Evolutionary conservation across 2,113 vertebrate species (phyloP).

Genomic region (Tachuris rubrigastra): DNA sequence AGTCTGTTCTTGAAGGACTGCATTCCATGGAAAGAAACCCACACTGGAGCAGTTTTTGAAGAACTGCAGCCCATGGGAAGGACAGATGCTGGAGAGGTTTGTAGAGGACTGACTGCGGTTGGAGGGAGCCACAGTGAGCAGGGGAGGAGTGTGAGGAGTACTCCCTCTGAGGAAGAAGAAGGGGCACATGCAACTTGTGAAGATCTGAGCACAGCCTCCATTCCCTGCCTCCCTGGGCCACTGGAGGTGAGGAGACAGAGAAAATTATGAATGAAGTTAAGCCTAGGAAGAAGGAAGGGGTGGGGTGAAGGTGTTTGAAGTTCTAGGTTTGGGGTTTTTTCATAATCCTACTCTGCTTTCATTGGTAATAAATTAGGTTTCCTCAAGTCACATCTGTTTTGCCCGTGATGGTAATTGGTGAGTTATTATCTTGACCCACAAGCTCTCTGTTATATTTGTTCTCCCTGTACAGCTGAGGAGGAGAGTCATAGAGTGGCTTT

Average conservation of each 20-base stretch:
- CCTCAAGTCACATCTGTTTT: neutral
- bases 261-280: neutral
- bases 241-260: neutral
- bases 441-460: neutral
- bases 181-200: neutral
- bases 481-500: neutral
- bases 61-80: neutral
- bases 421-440: neutral
- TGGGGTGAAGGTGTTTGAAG: neutral
- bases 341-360: neutral
- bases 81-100: neutral
- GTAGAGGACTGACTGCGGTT: neutral
- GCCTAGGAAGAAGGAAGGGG: neutral
- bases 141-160: neutral
- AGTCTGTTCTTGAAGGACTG: neutral
- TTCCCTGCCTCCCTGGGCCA: neutral
- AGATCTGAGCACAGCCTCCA: neutral
- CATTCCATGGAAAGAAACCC: too few species aligned
- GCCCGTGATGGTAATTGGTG: accelerated
- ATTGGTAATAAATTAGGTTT: neutral
- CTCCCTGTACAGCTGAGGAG: neutral
- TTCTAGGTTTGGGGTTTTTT: neutral
- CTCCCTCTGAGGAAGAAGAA: neutral
- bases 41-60: neutral
- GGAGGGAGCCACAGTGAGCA: accelerated